Evolutionary conservation across 2,113 vertebrate species (phyloP).

Genomic region (Willisornis vidua): DNA sequence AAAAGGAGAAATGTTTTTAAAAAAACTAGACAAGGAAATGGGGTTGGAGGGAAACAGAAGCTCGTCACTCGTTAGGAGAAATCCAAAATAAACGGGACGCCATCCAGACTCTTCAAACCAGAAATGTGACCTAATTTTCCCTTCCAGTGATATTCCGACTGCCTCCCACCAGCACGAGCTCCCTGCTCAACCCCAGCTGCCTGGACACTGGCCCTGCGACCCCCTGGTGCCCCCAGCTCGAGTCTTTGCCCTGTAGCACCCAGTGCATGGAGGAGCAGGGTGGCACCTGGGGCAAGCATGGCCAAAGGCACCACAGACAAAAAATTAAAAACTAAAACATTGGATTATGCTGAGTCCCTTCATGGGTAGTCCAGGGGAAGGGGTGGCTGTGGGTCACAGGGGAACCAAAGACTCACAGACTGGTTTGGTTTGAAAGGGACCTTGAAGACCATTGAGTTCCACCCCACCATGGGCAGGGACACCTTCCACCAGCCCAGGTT

Average conservation of each 20-base stretch:
- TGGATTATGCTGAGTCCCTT: too few species aligned
- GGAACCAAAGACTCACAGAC: neutral
- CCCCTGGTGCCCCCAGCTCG: neutral
- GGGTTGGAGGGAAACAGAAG: neutral
- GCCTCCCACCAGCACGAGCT: neutral
- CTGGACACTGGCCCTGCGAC: fast-evolving
- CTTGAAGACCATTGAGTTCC: neutral
- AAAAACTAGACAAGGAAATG: neutral
- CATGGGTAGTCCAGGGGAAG: neutral
- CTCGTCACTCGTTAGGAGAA: neutral
- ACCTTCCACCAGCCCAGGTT: fast-evolving
- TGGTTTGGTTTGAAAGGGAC: neutral
- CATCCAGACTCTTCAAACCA: neutral
- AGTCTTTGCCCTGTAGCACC: neutral
- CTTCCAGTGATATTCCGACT: neutral
- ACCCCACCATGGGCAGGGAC: neutral
- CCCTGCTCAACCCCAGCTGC: neutral
- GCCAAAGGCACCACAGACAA: fast-evolving
- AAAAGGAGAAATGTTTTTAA: neutral
- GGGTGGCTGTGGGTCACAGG: neutral
- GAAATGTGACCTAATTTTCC: neutral
- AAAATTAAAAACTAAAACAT: neutral
- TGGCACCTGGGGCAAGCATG: neutral
- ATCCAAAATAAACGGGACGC: neutral
- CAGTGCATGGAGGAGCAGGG: neutral